Conservation (phyloP, 92 coral and sea anemone genomes). For the Chrysogorgia sp. region DNA sequence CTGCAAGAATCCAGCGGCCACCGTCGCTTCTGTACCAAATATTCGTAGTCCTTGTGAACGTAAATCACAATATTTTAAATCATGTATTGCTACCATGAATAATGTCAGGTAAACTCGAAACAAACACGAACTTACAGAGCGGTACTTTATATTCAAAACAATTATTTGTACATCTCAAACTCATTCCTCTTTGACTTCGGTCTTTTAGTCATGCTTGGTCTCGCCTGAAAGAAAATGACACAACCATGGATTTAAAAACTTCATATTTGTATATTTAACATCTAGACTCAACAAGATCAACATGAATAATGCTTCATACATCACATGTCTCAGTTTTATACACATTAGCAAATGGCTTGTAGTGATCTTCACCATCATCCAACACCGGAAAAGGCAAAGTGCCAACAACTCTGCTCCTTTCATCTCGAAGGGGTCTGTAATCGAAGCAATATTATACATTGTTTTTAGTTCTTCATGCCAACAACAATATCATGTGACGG, state of each 20-base stretch:
- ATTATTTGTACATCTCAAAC: no score
- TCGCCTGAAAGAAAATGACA: constrained; percentile 15
- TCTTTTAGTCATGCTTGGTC: constrained; percentile 48
- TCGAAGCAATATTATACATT: not conserved
- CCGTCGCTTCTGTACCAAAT: no score
- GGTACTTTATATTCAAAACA: no score
- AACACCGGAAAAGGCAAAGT: constrained; percentile 48
- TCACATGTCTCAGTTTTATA: constrained; percentile 44
- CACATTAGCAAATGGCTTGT: constrained; percentile 47
- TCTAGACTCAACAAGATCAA: not conserved
- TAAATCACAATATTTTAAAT: no score
- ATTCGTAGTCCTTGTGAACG: no score
- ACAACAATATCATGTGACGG: no score
- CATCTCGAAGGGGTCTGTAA: constrained; percentile 31
- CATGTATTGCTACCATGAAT: no score
- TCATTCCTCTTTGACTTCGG: constrained; percentile 40
- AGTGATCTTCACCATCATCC: constrained; percentile 44
- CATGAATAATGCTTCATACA: constrained; percentile 7
- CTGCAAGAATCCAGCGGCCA: no score
- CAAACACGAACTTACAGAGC: no score
- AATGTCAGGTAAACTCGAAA: no score
- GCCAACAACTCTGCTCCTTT: constrained; percentile 46
- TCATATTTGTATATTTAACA: not conserved
- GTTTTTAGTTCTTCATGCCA: no score
- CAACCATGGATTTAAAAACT: constrained; percentile 8